Evolutionary conservation across 2,113 vertebrate species (phyloP).

Genomic region (Malurus alboscapulatus): DNA sequence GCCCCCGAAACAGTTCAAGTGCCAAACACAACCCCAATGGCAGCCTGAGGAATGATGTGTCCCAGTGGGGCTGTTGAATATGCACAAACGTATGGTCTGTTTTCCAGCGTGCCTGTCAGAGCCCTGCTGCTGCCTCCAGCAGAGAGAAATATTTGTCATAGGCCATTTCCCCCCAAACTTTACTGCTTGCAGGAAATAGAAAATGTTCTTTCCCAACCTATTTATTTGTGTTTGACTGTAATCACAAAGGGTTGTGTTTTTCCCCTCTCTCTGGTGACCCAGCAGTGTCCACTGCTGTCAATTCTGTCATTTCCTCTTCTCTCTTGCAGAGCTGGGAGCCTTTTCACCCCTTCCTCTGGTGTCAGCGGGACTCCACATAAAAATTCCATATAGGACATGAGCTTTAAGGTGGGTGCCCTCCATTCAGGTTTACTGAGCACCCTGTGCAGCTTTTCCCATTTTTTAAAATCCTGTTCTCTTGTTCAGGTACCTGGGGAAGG

Average conservation of each 20-base stretch:
- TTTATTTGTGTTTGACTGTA: slow-evolving; percentile 30
- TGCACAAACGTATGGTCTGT: slow-evolving; percentile 50
- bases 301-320: neutral
- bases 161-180: slow-evolving; percentile 4
- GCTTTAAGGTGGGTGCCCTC: neutral
- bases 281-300: neutral
- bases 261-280: neutral
- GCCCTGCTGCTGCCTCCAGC: slow-evolving; percentile 58
- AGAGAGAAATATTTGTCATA: slow-evolving; percentile 46
- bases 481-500: neutral
- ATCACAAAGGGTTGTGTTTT: neutral
- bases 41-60: slow-evolving; percentile 45
- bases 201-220: neutral
- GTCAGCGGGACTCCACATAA: neutral
- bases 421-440: neutral
- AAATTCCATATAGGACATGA: neutral
- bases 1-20: slow-evolving; percentile 35
- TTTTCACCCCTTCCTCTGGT: neutral
- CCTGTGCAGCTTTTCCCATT: neutral
- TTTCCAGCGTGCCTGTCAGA: slow-evolving; percentile 39
- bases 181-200: neutral
- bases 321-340: neutral
- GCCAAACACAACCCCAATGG: slow-evolving; percentile 26
- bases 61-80: slow-evolving; percentile 45
- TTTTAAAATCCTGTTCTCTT: neutral